Evolutionary conservation across 2,797 vertebrate species (phyloP).

Genomic region (Lophius americanus): DNA sequence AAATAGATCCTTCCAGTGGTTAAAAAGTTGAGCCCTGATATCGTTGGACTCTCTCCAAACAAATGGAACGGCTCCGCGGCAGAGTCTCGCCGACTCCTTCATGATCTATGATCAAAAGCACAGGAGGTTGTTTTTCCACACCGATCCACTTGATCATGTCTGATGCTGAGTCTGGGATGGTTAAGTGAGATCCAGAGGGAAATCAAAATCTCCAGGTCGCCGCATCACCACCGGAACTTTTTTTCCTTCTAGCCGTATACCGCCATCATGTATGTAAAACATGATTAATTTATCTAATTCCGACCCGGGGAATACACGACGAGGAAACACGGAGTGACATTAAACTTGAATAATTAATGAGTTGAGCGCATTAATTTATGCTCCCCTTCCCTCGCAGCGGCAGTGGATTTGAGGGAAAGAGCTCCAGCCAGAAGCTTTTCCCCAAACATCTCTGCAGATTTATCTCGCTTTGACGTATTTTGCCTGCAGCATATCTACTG

Average conservation of each 20-base stretch:
- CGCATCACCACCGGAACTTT: background rate
- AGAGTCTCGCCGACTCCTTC: slow-evolving; percentile 40
- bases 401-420: slow-evolving; percentile 35
- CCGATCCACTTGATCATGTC: slow-evolving; percentile 2
- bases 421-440: slow-evolving; percentile 9
- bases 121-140: slow-evolving; percentile 13
- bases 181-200: slow-evolving; percentile 27
- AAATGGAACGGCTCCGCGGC: slow-evolving; percentile 14
- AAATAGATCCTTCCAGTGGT: slow-evolving; percentile 17
- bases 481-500: slow-evolving; percentile 22
- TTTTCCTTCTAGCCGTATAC: slow-evolving; percentile 15
- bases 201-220: background rate
- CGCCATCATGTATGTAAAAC: slow-evolving; percentile 41
- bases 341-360: slow-evolving; percentile 63
- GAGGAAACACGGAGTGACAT: slow-evolving; percentile 58
- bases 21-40: slow-evolving; percentile 23
- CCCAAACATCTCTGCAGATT: slow-evolving; percentile 3
- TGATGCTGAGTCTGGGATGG: slow-evolving; percentile 14
- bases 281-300: slow-evolving; percentile 56
- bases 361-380: slow-evolving; percentile 28
- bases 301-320: slow-evolving; percentile 33
- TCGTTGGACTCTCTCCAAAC: slow-evolving; percentile 30
- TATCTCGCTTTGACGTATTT: background rate
- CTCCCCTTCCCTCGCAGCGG: slow-evolving; percentile 30
- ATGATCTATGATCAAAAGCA: slow-evolving; percentile 35